Evolutionary conservation across 2,888 invertebrate species (phyloP), one percentile per base, ranked within the genome.

Genomic region (Odontomyia ornata): DNA sequence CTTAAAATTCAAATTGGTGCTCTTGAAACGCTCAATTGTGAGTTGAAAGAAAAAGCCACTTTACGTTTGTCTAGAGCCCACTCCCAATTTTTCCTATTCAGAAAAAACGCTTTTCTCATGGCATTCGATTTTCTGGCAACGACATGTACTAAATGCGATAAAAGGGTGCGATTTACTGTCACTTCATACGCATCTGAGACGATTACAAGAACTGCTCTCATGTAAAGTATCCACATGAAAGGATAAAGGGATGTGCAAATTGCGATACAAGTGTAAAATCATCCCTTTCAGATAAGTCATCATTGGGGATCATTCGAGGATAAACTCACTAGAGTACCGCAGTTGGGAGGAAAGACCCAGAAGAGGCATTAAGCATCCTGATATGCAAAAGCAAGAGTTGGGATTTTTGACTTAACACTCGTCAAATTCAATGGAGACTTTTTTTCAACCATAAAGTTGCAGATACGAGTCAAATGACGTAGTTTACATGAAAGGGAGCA

Each of bases 161-260:
- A 78, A 78, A 78, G 65, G 77, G 76, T 64, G 43, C 76, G 72
- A 76, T 78, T 78, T 46, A 52, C 65, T 21, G 72, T 72, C 78
- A 76, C 65, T 78, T 76, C 64, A 46, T 57, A 52, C 76, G 69
- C 76, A 73, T 69, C 73, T 73, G 60, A 71, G 43, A 52, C 21
- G 65, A 78, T 76, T 78, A 76, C 78, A 64, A 71, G 36, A 25
- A 5, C 23, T 36, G 56, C 72, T 62, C 76, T 72, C 78, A 78
- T 65, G 65, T 73, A 72, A 43, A 64, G 77, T 52, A 77, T 73
- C 72, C 69, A 11, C 43, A 46, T 21, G 27, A 67, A 72, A 62
- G 73, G 72, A 78, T 78, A 76, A 78, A 78, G 57, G 73, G 73
- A 57, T 76, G 71, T 21, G 72, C 69, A 71, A 78, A 78, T 78